phyloP scores from a whole-genome alignment of 2,888 invertebrate genomes.

The Dichetophora obliterata region DNA sequence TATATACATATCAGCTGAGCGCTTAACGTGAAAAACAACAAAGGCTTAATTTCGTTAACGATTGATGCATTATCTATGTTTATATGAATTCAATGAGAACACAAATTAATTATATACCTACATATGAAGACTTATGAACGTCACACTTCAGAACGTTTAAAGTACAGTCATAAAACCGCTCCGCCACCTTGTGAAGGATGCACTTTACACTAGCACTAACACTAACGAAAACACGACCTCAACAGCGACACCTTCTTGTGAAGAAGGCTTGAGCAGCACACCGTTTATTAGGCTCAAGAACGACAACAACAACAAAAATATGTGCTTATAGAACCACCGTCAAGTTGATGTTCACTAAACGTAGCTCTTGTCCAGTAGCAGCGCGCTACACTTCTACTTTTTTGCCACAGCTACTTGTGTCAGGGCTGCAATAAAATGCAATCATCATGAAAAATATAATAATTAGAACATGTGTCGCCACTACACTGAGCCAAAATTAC shows the following conservation, averaged over 20 bases:
- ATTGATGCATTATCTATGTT: no score
- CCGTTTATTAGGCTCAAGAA: background rate
- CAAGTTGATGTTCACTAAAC: background rate
- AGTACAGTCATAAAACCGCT: no score
- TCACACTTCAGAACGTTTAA: no score
- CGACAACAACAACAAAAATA: background rate
- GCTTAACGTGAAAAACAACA: no score
- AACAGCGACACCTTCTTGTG: background rate
- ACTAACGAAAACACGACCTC: no score
- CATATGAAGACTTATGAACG: no score
- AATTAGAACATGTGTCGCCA: constrained; percentile 36
- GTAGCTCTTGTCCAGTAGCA: background rate
- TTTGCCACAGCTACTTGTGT: background rate
- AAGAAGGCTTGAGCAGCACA: background rate
- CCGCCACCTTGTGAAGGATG: no score
- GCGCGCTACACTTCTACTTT: background rate
- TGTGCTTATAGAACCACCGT: background rate
- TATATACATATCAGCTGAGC: background rate
- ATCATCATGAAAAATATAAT: constrained; percentile 34
- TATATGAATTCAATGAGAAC: no score
- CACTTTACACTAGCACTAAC: no score
- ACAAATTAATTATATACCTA: no score
- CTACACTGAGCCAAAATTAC: no score
- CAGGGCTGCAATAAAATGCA: constrained; percentile 39
- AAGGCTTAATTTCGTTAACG: no score